These are phyloP conservation scores for Callionymus lyra DNA, from an alignment of 2,113 vertebrate species.

Conservation along the genomic window DNA sequence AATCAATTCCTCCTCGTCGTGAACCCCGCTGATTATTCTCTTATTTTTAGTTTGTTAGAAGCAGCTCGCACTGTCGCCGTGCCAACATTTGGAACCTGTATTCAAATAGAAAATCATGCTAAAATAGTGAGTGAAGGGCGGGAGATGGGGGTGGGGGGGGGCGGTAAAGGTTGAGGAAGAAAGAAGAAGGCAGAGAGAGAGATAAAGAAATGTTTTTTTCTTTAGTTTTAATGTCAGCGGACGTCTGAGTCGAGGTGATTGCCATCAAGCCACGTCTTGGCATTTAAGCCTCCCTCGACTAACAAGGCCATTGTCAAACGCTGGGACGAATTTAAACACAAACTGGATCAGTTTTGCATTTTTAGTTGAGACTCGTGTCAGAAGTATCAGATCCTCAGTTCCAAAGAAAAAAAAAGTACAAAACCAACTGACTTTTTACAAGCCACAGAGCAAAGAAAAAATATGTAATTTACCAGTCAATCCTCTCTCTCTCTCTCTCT, in stretches of 20 bases:
- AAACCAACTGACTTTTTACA: slow-evolving; percentile 20
- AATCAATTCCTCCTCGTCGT: slow-evolving; percentile 16
- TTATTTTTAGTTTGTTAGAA: slow-evolving; percentile 42
- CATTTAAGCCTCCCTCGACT: slow-evolving; percentile 73
- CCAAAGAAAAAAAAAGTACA: not conserved
- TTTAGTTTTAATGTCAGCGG: slow-evolving; percentile 71
- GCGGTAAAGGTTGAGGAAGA: too few species aligned
- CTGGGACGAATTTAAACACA: too few species aligned
- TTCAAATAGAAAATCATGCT: slow-evolving; percentile 64
- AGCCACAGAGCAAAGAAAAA: slow-evolving; percentile 36
- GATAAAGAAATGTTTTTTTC: slow-evolving; percentile 46
- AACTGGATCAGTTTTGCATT: too few species aligned
- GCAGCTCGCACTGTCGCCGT: slow-evolving; percentile 39
- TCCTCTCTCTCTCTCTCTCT: slow-evolving; percentile 22
- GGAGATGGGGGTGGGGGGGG: slow-evolving; percentile 16
- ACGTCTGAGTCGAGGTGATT: slow-evolving; percentile 61
- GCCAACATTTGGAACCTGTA: slow-evolving; percentile 37
- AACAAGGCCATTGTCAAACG: slow-evolving; percentile 73
- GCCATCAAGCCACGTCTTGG: slow-evolving; percentile 72
- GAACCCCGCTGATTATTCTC: slow-evolving; percentile 55
- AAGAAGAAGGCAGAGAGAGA: slow-evolving; percentile 7
- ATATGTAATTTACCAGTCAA: slow-evolving; percentile 52
- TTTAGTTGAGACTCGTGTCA: too few species aligned
- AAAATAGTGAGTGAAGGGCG: slow-evolving; percentile 38
- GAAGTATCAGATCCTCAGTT: slow-evolving; percentile 16